A percentile compares a stretch with the other conserved stretches of the same genome.
phyloP scores from a whole-genome alignment of 2,888 invertebrate genomes.

The Lasiommata megera region DNA sequence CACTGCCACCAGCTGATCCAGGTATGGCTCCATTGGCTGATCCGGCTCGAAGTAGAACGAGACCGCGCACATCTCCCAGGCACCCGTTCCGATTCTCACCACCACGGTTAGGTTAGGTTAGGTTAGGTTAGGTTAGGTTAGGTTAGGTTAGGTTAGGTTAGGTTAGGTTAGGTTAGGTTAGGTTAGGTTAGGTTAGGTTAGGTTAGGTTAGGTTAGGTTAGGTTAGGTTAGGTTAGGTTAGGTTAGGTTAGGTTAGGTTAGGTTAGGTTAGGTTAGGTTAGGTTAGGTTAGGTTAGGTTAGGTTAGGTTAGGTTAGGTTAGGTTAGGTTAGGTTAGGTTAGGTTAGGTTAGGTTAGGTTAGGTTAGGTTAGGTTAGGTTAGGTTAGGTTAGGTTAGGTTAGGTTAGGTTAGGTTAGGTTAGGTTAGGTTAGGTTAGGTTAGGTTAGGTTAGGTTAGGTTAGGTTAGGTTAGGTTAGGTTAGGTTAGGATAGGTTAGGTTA shows the following conservation, averaged over 20 bases:
- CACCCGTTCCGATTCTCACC: no score
- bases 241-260: conserved; percentile 1
- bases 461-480: conserved; percentile 21
- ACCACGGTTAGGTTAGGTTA: not conserved
- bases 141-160: conserved; percentile 1
- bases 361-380: conserved; percentile 33
- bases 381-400: conserved; percentile 34
- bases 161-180: conserved; percentile 1
- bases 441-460: conserved; percentile 33
- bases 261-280: conserved; percentile 27
- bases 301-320: conserved; percentile 29
- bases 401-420: conserved; percentile 37
- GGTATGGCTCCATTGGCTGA: no score
- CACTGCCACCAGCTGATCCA: no score
- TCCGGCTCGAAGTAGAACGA: no score
- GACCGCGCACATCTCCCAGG: no score
- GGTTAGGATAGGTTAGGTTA: conserved; percentile 19
- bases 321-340: conserved; percentile 23
- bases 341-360: conserved; percentile 36
- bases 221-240: not conserved
- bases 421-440: conserved; percentile 34
- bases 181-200: not conserved
- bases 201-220: not conserved
- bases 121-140: conserved; percentile 1
- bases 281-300: conserved; percentile 31